These are phyloP conservation scores for Dasyurus viverrinus DNA, from an alignment of 2,113 vertebrate genomes.

Conservation along the genomic window DNA sequence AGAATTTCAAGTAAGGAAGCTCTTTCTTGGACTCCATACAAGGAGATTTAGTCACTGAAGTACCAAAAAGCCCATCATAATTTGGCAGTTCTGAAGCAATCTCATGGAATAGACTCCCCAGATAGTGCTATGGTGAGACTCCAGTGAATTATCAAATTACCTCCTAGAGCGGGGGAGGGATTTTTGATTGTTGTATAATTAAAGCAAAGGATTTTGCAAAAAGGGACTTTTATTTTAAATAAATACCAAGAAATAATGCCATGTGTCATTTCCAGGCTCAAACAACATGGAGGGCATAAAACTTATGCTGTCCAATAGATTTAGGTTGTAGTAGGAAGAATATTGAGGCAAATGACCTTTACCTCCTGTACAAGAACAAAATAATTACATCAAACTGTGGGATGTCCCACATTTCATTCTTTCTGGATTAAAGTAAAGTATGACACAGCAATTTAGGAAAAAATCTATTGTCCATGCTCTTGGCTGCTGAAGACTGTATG, in stretches of 20 bases:
- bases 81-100: constrained; percentile 10
- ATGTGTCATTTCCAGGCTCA: background rate
- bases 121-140: constrained; percentile 10
- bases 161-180: background rate
- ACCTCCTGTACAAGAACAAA: constrained; percentile 3
- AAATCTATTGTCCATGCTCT: background rate
- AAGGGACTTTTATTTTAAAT: background rate
- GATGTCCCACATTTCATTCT: background rate
- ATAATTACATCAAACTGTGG: background rate
- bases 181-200: constrained; percentile 48
- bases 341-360: background rate
- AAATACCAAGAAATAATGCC: constrained; percentile 17
- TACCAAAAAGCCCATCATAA: constrained; percentile 29
- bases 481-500: background rate
- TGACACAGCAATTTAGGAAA: background rate
- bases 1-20: background rate
- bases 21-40: background rate
- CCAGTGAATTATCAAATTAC: constrained; percentile 26
- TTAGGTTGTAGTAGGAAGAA: background rate
- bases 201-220: constrained; percentile 50
- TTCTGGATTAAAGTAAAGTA: background rate
- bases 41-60: background rate
- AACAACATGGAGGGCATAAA: background rate
- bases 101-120: constrained; percentile 34
- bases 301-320: background rate